Evolutionary conservation across 2,888 invertebrate genomes (phyloP).

Genomic region (Rhagonycha lutea): DNA sequence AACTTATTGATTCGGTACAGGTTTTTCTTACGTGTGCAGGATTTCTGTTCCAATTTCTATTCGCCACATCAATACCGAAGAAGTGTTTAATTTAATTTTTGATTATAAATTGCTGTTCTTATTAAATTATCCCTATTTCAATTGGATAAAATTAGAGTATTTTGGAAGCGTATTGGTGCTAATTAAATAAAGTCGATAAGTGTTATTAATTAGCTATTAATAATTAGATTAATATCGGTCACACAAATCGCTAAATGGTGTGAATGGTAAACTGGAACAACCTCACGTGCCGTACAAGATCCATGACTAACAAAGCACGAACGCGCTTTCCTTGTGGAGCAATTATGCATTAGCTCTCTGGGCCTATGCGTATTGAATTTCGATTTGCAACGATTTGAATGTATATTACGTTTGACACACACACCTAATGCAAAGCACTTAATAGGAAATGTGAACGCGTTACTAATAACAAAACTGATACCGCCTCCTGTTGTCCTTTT

Average conservation of each 20-base stretch:
- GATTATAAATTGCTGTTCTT: background rate
- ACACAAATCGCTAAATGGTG: conserved; percentile 20
- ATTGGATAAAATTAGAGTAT: background rate
- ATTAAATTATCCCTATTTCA: background rate
- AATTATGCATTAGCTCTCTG: conserved; percentile 25
- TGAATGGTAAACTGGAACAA: conserved; percentile 15
- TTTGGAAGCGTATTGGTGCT: background rate
- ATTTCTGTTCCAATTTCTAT: too few species aligned
- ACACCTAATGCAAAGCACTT: conserved; percentile 39
- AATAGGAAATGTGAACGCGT: conserved; percentile 42
- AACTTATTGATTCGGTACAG: too few species aligned
- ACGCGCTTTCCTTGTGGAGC: conserved; percentile 20
- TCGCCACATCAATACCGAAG: too few species aligned
- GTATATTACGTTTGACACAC: conserved; percentile 38
- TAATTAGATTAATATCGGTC: conserved; percentile 16
- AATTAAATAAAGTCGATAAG: conserved; percentile 16
- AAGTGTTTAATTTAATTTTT: background rate
- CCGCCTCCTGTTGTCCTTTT: conserved; percentile 5
- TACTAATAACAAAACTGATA: conserved; percentile 32
- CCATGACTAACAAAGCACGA: conserved; percentile 22
- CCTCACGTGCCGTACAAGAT: conserved; percentile 25
- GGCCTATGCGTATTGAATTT: conserved; percentile 37
- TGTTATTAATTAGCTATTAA: conserved; percentile 22
- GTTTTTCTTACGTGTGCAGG: too few species aligned
- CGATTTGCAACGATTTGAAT: conserved; percentile 38